These are phyloP conservation scores for Rambutsinella grinnellia DNA, from an alignment of 2,888 invertebrate genomes.

Conservation along the genomic window DNA sequence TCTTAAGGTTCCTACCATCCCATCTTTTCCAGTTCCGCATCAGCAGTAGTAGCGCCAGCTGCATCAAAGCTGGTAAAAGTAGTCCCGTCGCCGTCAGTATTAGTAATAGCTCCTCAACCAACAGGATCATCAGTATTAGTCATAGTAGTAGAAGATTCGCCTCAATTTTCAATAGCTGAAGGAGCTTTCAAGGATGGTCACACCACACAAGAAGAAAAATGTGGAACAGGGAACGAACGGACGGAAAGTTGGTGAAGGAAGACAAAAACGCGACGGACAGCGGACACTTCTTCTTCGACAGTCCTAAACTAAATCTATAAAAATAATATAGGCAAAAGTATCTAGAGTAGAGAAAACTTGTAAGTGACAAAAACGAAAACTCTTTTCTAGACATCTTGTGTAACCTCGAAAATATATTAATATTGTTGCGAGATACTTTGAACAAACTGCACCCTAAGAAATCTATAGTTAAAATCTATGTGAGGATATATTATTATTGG, in stretches of 20 bases:
- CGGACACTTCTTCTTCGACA: not conserved
- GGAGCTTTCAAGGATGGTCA: slow-evolving; percentile 20
- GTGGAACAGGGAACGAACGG: slow-evolving; percentile 7
- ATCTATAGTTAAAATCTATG: too few species aligned
- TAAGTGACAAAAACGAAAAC: not conserved
- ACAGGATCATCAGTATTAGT: slow-evolving; percentile 43
- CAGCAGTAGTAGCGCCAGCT: slow-evolving; percentile 11
- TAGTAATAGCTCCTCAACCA: not conserved
- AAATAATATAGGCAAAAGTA: not conserved
- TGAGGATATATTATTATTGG: too few species aligned
- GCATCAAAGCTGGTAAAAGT: not conserved
- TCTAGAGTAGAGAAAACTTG: slow-evolving; percentile 8
- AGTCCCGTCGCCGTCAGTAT: not conserved
- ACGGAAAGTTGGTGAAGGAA: slow-evolving; percentile 8
- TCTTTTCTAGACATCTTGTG: not conserved
- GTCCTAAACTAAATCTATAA: not conserved
- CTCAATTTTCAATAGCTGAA: slow-evolving; percentile 43
- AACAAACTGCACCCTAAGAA: too few species aligned
- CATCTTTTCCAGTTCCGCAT: slow-evolving; percentile 45
- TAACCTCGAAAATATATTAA: too few species aligned
- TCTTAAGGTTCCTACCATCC: slow-evolving; percentile 48
- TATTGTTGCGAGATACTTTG: too few species aligned
- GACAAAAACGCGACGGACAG: slow-evolving; percentile 9
- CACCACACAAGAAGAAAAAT: slow-evolving; percentile 2
- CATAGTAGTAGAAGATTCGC: slow-evolving; percentile 27